phyloP scores from a whole-genome alignment of 2,113 vertebrate species.

The Camelus bactrianus region DNA sequence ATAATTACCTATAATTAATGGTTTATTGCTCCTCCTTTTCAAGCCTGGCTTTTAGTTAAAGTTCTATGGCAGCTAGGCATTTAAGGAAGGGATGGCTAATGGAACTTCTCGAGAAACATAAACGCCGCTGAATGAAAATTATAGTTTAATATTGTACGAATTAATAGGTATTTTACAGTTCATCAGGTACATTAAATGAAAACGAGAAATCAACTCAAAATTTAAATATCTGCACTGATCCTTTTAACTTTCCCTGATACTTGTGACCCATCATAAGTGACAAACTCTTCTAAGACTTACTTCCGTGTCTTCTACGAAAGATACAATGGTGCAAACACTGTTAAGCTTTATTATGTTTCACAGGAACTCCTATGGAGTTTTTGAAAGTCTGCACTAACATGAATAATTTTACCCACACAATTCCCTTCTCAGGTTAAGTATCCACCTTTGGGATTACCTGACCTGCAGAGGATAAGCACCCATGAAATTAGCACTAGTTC shows the following conservation, averaged over 20 bases:
- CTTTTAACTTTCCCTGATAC: slow-evolving; percentile 23
- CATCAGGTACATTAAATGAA: neutral
- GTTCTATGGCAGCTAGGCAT: slow-evolving; percentile 15
- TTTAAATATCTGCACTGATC: neutral
- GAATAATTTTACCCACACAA: slow-evolving; percentile 14
- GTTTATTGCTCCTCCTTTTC: slow-evolving; percentile 31
- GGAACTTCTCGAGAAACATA: neutral
- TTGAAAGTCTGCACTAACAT: neutral
- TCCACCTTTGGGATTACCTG: neutral
- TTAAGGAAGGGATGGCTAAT: slow-evolving; percentile 28
- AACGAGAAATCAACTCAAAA: slow-evolving; percentile 35
- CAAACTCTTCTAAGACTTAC: neutral
- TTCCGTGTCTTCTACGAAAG: neutral
- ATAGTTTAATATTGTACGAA: neutral
- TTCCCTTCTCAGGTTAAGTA: slow-evolving; percentile 45
- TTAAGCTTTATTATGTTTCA: neutral
- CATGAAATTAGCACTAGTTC: neutral
- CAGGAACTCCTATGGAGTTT: neutral
- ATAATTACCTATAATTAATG: slow-evolving; percentile 63
- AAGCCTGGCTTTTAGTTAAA: slow-evolving; percentile 27
- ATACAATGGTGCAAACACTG: neutral
- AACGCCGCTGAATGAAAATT: slow-evolving; percentile 45
- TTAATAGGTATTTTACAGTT: slow-evolving; percentile 40
- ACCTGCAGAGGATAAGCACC: neutral
- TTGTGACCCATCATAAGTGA: slow-evolving; percentile 9